Evolutionary conservation across 2,113 vertebrate species (phyloP), one percentile per base, ranked within the genome.

Genomic region (Bufo bufo): DNA sequence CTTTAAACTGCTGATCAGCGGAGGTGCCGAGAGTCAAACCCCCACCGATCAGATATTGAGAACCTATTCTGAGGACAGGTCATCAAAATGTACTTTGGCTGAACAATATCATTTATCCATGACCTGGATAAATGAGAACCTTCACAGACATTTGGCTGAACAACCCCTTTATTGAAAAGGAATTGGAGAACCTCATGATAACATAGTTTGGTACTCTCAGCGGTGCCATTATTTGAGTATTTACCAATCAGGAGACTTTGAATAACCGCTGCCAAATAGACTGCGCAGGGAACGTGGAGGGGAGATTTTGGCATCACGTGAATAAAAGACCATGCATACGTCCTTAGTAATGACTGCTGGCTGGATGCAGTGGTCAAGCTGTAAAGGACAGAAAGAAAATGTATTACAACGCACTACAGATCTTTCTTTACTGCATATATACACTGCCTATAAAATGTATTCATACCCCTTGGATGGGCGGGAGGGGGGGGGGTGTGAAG

Each of bases 301-400:
- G 0, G 97, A 98, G 90, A 99, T 97, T 93, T 97, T 99, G 90
- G 98, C 96, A 2, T 99, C 98, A 52, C 98, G 93, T 3, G 98
- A 99, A 92, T 99, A 99, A 89, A 98, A 99, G 89, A 99, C 97
- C 98, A 97, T 98, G 89, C 98, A 99, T 23, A 99, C 96, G 20
- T 99, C 98, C 95, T 99, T 99, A 80, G 98, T 99, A 90, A 99
- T 96, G 65, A 99, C 97, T 0, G 98, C 98, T 0, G 98, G 98
- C 93, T 99, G 98, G 93, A 99, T 99, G 94, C 98, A 99, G 77
- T 99, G 98, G 92, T 99, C 98, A 58, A 99, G 96, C 98, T 99
- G 92, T 5, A n/a, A 19, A 12, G 20, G 69, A 54, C 2, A 33
- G 49, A 61, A 54, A 4, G n/a, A 20, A 12, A 75, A 5, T 1